These are phyloP conservation scores for Boleophthalmus pectinirostris DNA, from an alignment of 2,113 vertebrate species.

Conservation along the genomic window DNA sequence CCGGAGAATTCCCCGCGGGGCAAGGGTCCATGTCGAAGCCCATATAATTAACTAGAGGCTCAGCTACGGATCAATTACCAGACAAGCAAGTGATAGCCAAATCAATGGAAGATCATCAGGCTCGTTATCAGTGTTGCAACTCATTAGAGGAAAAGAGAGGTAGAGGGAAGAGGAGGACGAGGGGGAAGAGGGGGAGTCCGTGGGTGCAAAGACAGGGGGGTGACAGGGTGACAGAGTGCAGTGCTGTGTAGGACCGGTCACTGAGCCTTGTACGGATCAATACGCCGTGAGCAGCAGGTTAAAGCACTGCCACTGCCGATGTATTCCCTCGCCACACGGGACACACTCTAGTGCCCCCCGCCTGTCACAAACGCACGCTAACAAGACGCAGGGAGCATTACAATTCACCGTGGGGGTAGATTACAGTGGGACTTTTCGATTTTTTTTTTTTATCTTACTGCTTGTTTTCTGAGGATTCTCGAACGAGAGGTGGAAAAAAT, in stretches of 20 bases:
- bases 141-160: constrained; percentile 99
- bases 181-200: constrained; percentile 86
- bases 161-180: constrained; percentile 88
- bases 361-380: constrained; percentile 25
- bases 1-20: constrained; percentile 92
- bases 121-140: constrained; percentile 99
- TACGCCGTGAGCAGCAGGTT: constrained; percentile 60
- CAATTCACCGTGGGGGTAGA: not conserved
- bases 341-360: constrained; percentile 4
- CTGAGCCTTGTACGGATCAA: constrained; percentile 65
- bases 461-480: not conserved
- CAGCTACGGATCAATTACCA: constrained; percentile 99
- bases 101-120: constrained; percentile 99
- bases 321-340: constrained; percentile 35
- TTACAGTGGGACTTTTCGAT: not conserved
- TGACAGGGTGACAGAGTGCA: constrained; percentile 46
- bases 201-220: constrained; percentile 65
- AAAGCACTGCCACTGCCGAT: constrained; percentile 58
- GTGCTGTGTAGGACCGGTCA: constrained; percentile 61
- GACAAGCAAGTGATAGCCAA: constrained; percentile 99
- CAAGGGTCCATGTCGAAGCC: constrained; percentile 95
- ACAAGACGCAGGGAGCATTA: constrained; percentile 10
- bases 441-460: not conserved
- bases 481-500: too few species aligned
- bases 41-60: constrained; percentile 99